Evolutionary conservation across 2,888 invertebrate genomes (phyloP), one percentile per base, ranked within the genome.

Genomic region (Tineola bisselliella): DNA sequence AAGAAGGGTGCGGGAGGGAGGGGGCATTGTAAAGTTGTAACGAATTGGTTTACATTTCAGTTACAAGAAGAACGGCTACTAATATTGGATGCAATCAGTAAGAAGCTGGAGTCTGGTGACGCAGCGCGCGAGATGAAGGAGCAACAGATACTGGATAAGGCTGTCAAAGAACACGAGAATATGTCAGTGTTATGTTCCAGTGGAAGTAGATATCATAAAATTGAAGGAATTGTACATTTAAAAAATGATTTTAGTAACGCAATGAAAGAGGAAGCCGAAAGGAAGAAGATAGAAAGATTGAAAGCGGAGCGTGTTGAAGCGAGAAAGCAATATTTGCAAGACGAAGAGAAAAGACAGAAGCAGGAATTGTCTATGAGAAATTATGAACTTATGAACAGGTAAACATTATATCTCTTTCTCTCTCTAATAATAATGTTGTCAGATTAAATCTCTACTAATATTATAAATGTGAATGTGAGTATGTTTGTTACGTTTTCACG

Each of bases 331-430:
- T 76, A 69, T 69, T 73, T 79, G 66, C 68, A 64, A 12, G 78
- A 81, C 11, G 78, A 87, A 66, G 70, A 64, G 60, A 70, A 66
- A 60, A 68, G 76, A 0, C 62, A 73, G 62, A 75, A 73, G 62
- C 74, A 81, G 56, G 66, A 75, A 62, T 67, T 78, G 63, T 88
- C 88, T 64, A 67, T 74, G 65, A 71, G 76, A 43, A 87, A 87
- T 68, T 90, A 89, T 89, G 87, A 88, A 63, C 76, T 89, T 67
- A 74, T 89, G 72, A 90, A 90, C 69, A 79, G 83, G 84, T 79
- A 48, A n/a, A 44, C n/a, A n/a, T n/a, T n/a, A n/a, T n/a, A n/a
- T n/a, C n/a, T n/a, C n/a, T n/a, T n/a, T n/a, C n/a, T n/a, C n/a
- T n/a, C n/a, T n/a, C n/a, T n/a, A n/a, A n/a, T n/a, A n/a, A n/a